Evolutionary conservation across 2,888 invertebrate species (phyloP), one percentile per base, ranked within the genome.

Genomic region (Ceriagrion tenellum): DNA sequence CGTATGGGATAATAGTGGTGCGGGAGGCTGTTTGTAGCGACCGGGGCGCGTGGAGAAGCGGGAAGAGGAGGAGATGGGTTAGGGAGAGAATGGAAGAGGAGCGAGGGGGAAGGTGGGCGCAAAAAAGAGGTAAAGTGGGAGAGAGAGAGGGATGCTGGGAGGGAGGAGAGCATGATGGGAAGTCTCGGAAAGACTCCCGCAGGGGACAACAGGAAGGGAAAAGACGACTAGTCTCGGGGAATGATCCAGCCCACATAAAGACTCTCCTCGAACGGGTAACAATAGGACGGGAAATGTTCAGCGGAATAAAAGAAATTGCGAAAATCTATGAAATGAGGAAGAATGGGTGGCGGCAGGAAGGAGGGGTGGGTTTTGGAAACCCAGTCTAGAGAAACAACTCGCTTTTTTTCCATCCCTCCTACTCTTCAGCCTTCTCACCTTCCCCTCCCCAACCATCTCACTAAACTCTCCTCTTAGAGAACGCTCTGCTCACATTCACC

Each of bases 221-320:
- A 47, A 88, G 30, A 59, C 30, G 59, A 59, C 30, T 91, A 23
- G 30, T 55, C 30, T 56, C 63, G 23, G 59, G 93, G 30, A 47
- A 93, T 93, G 69, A 93, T 93, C 74, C 56, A 47, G 47, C 69
- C 93, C 93, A 47, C 69, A 74, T 93, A 74, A 74, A 93, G 93
- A 93, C 69, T 74, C 74, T 93, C 93, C 93, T 35, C 93, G 93
- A 63, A 93, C 63, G 93, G 69, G 93, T 47, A 93, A 93, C 93
- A 93, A 93, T 93, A n/a, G 93, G 18, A 47, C 69, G n/a, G 93
- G 93, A 93, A 93, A 93, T 93, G 93, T 93, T 93, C 93, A 69
- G 93, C 63, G 69, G 47, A 93, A 93, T 93, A 93, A 93, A 93
- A 91, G 69, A 93, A 93, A 93, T 93, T 74, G 47, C 69, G 56